phyloP scores from a whole-genome alignment of 35 echinoderm and acorn worm genomes.

The Chiridota heheva region DNA sequence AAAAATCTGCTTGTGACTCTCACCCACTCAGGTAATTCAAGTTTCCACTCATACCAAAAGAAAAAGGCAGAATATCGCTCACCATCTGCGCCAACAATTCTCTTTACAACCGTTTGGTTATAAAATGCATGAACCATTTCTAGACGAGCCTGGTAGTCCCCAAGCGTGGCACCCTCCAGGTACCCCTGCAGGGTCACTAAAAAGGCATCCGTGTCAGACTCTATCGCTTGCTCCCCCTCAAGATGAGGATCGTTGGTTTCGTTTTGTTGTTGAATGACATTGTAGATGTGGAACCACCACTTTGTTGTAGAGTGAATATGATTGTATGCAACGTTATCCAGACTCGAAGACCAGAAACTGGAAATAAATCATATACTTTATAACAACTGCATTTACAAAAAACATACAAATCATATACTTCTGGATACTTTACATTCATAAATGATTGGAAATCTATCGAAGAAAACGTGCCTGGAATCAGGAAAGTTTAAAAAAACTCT shows the following conservation, averaged over 20 bases:
- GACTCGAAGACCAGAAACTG: constrained; percentile 83
- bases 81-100: too few species aligned
- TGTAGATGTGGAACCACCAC: constrained; percentile 93
- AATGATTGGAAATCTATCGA: too few species aligned
- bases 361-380: constrained; percentile 12
- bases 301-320: constrained; percentile 52
- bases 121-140: constrained; percentile 81
- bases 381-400: background rate
- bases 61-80: too few species aligned
- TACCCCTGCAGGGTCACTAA: constrained; percentile 71
- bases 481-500: too few species aligned
- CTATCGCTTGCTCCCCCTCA: background rate
- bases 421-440: too few species aligned
- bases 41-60: too few species aligned
- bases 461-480: too few species aligned
- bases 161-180: constrained; percentile 84
- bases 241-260: background rate
- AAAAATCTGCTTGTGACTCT: too few species aligned
- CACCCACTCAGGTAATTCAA: too few species aligned
- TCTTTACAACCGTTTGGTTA: too few species aligned
- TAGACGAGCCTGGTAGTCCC: constrained; percentile 66
- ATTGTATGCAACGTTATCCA: constrained; percentile 78
- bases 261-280: constrained; percentile 64
- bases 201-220: constrained; percentile 1
- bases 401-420: too few species aligned